Conservation (phyloP, 2,888 invertebrate genomes). For the Kuschelorhynchus macadamiae region DNA sequence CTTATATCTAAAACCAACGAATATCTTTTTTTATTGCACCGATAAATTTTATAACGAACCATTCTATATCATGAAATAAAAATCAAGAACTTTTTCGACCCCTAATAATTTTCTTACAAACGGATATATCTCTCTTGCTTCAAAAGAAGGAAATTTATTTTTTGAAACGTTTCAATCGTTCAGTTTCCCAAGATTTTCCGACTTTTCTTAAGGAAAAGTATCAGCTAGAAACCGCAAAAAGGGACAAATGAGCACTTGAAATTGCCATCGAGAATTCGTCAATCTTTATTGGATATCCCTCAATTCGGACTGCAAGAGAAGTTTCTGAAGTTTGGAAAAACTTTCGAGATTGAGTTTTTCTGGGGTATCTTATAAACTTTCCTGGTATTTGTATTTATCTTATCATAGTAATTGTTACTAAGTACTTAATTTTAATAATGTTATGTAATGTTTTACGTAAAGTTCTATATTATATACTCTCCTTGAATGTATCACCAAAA, state of each 20-base stretch:
- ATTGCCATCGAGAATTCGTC: constrained; percentile 33
- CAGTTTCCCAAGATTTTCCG: constrained; percentile 25
- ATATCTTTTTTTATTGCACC: neutral
- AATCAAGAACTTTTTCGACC: too few species aligned
- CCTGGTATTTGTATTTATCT: too few species aligned
- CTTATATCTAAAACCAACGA: too few species aligned
- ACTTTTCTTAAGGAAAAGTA: constrained; percentile 30
- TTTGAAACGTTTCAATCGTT: constrained; percentile 35
- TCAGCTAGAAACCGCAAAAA: constrained; percentile 34
- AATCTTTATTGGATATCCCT: constrained; percentile 41
- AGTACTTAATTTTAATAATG: too few species aligned
- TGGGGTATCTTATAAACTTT: too few species aligned
- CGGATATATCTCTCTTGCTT: neutral
- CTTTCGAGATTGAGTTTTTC: neutral
- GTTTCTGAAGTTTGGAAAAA: constrained; percentile 19
- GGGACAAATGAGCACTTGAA: constrained; percentile 39
- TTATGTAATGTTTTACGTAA: too few species aligned
- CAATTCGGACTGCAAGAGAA: constrained; percentile 21
- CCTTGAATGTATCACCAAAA: too few species aligned
- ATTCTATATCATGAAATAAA: too few species aligned
- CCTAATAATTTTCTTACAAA: constrained; percentile 19
- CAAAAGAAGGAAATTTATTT: constrained; percentile 22
- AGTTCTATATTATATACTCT: too few species aligned
- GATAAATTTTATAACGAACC: too few species aligned
- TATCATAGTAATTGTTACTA: too few species aligned